Evolutionary conservation across 2,797 vertebrate species (phyloP).

Genomic region (Pipistrellus kuhlii): DNA sequence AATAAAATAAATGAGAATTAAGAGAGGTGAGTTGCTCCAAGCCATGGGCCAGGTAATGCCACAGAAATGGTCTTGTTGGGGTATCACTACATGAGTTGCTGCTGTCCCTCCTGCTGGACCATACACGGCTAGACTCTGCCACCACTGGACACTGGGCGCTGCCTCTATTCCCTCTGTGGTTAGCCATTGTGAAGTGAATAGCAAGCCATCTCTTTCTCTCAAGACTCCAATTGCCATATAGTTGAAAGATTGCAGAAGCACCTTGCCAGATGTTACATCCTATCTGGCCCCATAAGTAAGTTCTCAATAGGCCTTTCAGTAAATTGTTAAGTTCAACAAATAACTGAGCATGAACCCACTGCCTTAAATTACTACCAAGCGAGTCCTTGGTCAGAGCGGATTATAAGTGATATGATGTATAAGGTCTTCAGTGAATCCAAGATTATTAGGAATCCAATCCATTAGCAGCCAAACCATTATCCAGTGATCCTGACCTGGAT

Average conservation of each 20-base stretch:
- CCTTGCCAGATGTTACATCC: neutral
- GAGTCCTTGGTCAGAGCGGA: neutral
- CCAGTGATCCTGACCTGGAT: neutral
- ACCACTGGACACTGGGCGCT: too few species aligned
- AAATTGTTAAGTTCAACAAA: slow-evolving; percentile 15
- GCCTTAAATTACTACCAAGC: neutral
- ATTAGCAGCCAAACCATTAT: neutral
- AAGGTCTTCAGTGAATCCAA: neutral
- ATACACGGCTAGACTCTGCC: neutral
- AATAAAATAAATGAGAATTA: neutral
- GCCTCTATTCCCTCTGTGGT: neutral
- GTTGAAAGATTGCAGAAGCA: neutral
- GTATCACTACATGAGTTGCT: neutral
- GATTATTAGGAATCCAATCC: neutral
- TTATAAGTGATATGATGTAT: neutral
- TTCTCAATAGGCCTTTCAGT: neutral
- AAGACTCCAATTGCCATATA: neutral
- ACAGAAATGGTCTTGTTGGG: neutral
- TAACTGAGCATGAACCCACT: neutral
- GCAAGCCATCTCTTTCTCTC: neutral
- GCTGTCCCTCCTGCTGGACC: neutral
- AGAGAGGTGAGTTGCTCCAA: neutral
- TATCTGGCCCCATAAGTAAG: neutral
- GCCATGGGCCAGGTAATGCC: neutral
- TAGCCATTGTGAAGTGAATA: neutral